Conservation (phyloP, 2,888 invertebrate genomes). For the Habrosyne pyritoides region DNA sequence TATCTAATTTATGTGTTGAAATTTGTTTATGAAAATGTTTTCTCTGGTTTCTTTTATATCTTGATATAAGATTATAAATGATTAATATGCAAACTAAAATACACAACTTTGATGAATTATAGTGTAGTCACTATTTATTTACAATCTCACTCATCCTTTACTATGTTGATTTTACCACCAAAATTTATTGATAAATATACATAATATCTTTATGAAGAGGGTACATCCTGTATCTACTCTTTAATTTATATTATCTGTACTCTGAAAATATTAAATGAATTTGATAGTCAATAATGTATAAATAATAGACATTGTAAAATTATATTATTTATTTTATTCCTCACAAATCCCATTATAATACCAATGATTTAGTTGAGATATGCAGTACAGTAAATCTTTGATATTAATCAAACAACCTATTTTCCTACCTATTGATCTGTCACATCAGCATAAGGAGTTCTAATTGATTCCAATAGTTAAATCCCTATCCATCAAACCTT, state of each 20-base stretch:
- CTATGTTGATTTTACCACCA: slow-evolving; percentile 11
- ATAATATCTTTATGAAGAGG: slow-evolving; percentile 12
- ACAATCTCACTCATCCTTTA: slow-evolving; percentile 25
- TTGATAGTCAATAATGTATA: slow-evolving; percentile 21
- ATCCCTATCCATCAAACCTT: too few relatives aligned
- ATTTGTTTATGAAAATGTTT: slow-evolving; percentile 71
- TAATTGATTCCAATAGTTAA: too few relatives aligned
- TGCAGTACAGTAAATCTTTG: too few relatives aligned
- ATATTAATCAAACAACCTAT: too few relatives aligned
- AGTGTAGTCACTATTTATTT: slow-evolving; percentile 53
- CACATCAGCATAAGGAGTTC: too few relatives aligned
- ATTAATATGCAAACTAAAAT: slow-evolving; percentile 69
- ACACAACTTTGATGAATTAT: slow-evolving; percentile 78
- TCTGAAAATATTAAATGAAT: slow-evolving; percentile 17
- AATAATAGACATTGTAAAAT: slow-evolving; percentile 22
- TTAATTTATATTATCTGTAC: slow-evolving; percentile 29
- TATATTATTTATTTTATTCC: slow-evolving; percentile 36
- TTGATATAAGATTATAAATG: slow-evolving; percentile 71
- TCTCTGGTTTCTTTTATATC: slow-evolving; percentile 68
- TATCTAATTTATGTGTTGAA: slow-evolving; percentile 80
- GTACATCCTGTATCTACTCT: slow-evolving; percentile 17
- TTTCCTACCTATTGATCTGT: too few relatives aligned
- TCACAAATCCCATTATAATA: slow-evolving; percentile 4
- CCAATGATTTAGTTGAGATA: neutral
- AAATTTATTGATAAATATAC: slow-evolving; percentile 15